Evolutionary conservation across 2,888 invertebrate species (phyloP).

Genomic region (Tetragonula carbonaria): DNA sequence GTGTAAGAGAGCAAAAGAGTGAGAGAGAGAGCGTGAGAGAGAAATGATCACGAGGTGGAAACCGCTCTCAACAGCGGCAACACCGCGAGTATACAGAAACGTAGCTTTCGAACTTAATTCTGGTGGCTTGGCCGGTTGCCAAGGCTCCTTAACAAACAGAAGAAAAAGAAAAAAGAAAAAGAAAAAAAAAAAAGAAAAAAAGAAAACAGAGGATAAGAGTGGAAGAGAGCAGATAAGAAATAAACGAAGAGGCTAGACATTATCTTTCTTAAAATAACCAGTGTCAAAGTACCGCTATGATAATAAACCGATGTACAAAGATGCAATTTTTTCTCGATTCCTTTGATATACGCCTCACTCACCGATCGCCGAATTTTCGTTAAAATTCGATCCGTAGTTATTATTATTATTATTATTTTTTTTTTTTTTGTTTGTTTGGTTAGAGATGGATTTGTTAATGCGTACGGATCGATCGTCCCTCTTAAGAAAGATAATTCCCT

Average conservation of each 20-base stretch:
- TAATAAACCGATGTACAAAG: conserved; percentile 83
- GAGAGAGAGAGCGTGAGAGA: conserved; percentile 20
- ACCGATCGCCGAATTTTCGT: not conserved
- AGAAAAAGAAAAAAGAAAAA: conserved; percentile 57
- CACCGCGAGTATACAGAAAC: conserved; percentile 72
- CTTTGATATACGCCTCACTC: conserved; percentile 38
- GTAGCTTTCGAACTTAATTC: conserved; percentile 76
- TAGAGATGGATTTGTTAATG: not conserved
- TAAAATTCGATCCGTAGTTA: not conserved
- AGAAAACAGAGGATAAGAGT: conserved; percentile 54
- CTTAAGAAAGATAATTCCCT: conserved; percentile 14
- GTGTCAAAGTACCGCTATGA: conserved; percentile 83
- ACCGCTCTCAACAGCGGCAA: conserved; percentile 59
- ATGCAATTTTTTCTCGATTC: conserved; percentile 63
- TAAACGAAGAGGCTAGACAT: conserved; percentile 81
- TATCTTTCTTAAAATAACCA: conserved; percentile 84
- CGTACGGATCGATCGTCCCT: not conserved
- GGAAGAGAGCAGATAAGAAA: conserved; percentile 71
- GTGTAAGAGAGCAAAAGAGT: not conserved
- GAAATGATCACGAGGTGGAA: conserved; percentile 58
- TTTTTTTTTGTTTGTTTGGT: too few species aligned
- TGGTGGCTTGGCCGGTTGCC: conserved; percentile 70
- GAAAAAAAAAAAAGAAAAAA: conserved; percentile 54
- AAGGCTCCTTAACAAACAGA: conserved; percentile 71
- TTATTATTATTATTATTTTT: too few species aligned